These are phyloP conservation scores for Ceratina calcarata DNA, from an alignment of 1,140 invertebrate genomes.

Conservation along the genomic window DNA sequence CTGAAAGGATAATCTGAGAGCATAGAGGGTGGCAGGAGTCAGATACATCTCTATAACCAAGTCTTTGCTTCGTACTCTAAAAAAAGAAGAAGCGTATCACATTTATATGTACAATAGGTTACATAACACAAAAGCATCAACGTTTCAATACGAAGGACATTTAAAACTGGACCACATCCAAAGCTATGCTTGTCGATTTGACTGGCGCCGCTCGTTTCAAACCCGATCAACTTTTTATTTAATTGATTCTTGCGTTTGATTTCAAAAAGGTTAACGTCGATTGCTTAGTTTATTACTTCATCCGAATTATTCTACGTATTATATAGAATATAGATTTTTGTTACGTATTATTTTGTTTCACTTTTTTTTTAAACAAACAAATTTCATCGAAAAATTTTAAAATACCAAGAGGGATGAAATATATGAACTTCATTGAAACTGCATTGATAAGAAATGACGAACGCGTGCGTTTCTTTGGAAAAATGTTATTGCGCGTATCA, in stretches of 20 bases:
- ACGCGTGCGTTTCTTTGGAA: not conserved
- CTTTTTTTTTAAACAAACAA: not conserved
- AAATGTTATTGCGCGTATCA: not conserved
- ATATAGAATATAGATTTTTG: too few relatives aligned
- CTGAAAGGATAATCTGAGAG: conserved; percentile 68
- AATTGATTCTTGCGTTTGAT: not conserved
- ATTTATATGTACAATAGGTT: not conserved
- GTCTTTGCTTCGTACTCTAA: conserved; percentile 59
- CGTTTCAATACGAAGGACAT: conserved; percentile 10
- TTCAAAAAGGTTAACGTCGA: not conserved
- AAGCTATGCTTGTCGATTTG: not conserved
- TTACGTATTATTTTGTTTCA: not conserved
- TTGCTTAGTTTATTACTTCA: not conserved
- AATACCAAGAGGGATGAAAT: not conserved
- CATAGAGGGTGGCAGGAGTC: conserved; percentile 65
- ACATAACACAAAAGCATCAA: not conserved
- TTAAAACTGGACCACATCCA: conserved; percentile 4
- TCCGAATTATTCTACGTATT: too few relatives aligned
- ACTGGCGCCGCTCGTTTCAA: too few relatives aligned
- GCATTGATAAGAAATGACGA: not conserved
- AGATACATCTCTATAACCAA: conserved; percentile 68
- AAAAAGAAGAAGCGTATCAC: conserved; percentile 44
- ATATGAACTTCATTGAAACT: not conserved
- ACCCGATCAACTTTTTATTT: too few relatives aligned
- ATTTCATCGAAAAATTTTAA: not conserved